Evolutionary conservation across 2,797 vertebrate species (phyloP).

Genomic region (Chloroceryle amazona): DNA sequence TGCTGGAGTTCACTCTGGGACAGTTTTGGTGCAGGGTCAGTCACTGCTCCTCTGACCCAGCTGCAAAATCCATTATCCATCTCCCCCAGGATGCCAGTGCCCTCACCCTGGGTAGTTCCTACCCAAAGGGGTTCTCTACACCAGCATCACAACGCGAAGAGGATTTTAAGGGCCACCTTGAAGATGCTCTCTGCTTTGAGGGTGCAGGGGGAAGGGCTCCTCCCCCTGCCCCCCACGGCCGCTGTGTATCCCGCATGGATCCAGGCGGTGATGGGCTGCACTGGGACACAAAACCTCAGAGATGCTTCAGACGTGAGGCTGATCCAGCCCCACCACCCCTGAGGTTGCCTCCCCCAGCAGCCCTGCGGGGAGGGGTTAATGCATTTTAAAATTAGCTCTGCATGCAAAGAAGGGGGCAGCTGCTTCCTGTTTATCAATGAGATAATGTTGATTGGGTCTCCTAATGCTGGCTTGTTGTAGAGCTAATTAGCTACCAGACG

Average conservation of each 20-base stretch:
- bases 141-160: fast-evolving
- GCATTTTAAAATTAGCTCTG: not conserved
- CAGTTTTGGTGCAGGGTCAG: not conserved
- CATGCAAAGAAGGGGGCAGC: not conserved
- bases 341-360: not conserved
- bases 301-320: fast-evolving
- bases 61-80: not conserved
- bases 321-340: not conserved
- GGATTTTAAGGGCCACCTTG: not conserved
- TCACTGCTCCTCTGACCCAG: not conserved
- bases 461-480: not conserved
- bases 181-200: fast-evolving
- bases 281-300: fast-evolving
- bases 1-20: fast-evolving
- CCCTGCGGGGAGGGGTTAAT: not conserved
- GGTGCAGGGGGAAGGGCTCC: not conserved
- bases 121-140: not conserved
- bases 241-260: fast-evolving
- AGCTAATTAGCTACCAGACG: not conserved
- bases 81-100: not conserved
- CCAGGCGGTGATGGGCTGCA: not conserved
- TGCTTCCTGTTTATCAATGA: not conserved
- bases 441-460: not conserved
- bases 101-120: not conserved
- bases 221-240: fast-evolving